Percentiles rank a stretch among this genome's conserved stretches.
These are phyloP conservation scores for Drosophila nigromelanica DNA, from an alignment of 1,140 invertebrate species.

Conservation along the genomic window DNA sequence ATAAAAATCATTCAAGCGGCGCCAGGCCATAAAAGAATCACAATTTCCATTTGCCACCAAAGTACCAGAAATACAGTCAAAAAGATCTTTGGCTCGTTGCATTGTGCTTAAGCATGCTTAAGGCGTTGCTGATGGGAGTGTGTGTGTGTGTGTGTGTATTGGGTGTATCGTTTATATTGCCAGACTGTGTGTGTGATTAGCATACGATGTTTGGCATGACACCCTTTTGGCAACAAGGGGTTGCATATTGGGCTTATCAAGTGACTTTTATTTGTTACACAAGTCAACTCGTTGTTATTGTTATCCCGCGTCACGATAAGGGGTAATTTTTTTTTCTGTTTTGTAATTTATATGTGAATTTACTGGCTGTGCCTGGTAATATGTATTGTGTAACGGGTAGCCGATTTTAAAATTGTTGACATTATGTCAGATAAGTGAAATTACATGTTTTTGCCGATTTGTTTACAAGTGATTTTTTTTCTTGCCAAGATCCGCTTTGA, in stretches of 20 bases:
- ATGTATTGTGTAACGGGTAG: conserved; percentile 42
- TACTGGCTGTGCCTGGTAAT: conserved; percentile 36
- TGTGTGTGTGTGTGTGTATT: conserved; percentile 2
- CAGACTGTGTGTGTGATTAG: conserved; percentile 66
- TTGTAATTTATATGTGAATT: conserved; percentile 76
- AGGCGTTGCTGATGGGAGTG: conserved; percentile 39
- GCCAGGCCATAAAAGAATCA: conserved; percentile 75
- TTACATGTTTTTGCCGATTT: conserved; percentile 74
- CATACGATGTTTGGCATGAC: conserved; percentile 71
- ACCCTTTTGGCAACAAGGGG: conserved; percentile 68
- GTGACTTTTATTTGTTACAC: conserved; percentile 77
- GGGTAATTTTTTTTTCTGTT: conserved; percentile 52
- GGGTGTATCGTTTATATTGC: conserved; percentile 7
- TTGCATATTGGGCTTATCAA: conserved; percentile 75
- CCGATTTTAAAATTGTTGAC: conserved; percentile 62
- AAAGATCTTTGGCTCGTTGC: conserved; percentile 68
- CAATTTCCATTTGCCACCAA: conserved; percentile 59
- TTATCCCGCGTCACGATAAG: conserved; percentile 51
- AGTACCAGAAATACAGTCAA: conserved; percentile 47
- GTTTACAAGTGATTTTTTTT: conserved; percentile 43
- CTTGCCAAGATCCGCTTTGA: neutral
- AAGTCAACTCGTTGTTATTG: conserved; percentile 60
- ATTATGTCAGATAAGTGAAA: conserved; percentile 82
- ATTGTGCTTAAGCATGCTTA: conserved; percentile 72
- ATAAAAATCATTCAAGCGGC: conserved; percentile 81